Conservation (phyloP, 2,888 invertebrate genomes). For the Pheosia gnoma region DNA sequence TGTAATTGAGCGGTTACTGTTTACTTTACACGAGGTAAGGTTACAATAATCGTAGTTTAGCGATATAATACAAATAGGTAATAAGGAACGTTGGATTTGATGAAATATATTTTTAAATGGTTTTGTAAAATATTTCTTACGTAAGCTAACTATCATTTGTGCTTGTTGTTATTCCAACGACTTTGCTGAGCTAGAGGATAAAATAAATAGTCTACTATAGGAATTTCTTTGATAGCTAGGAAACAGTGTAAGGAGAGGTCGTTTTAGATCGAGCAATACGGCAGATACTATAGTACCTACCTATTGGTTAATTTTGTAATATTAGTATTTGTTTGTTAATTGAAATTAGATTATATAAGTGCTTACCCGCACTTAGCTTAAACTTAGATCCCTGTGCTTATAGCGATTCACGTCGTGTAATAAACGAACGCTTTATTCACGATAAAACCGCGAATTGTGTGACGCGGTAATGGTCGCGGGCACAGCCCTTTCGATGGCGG, state of each 20-base stretch:
- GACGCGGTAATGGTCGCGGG: slow-evolving; percentile 52
- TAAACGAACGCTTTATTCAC: slow-evolving; percentile 58
- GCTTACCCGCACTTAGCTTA: slow-evolving; percentile 18
- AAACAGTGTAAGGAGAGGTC: no score
- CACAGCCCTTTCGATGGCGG: slow-evolving; percentile 47
- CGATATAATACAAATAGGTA: not conserved
- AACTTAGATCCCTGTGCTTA: slow-evolving; percentile 28
- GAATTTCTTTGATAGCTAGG: no score
- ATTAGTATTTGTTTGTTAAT: not conserved
- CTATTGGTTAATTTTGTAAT: no score
- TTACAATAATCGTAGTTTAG: slow-evolving; percentile 26
- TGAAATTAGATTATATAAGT: not conserved
- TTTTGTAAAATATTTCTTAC: no score
- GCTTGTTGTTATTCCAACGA: no score
- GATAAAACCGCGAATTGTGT: slow-evolving; percentile 57
- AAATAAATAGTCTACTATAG: no score
- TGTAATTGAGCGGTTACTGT: slow-evolving; percentile 51
- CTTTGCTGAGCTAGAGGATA: no score
- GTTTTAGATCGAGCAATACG: no score
- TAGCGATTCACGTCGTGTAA: slow-evolving; percentile 48
- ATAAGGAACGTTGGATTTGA: no score
- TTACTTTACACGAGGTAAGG: slow-evolving; percentile 37
- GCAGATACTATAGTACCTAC: no score
- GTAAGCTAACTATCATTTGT: no score
- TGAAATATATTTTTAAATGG: no score